Conservation (phyloP, 2,113 vertebrate species). For the Passer montanus region DNA sequence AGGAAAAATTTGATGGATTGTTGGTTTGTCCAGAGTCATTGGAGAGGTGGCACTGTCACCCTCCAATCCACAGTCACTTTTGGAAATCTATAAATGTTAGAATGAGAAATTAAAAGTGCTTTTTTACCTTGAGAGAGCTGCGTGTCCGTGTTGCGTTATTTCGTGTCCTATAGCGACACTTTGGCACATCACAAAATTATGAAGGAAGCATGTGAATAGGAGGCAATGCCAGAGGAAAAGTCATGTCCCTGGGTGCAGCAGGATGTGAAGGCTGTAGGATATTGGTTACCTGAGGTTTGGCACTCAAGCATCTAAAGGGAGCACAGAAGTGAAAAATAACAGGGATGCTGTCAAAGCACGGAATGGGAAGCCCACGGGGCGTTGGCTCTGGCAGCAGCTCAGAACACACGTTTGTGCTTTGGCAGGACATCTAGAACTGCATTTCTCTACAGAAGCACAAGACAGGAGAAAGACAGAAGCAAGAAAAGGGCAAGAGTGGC, state of each 20-base stretch:
- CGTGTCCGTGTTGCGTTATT: too few species aligned
- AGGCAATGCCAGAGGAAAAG: neutral
- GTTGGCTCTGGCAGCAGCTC: neutral
- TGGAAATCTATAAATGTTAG: too few species aligned
- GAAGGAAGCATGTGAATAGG: neutral
- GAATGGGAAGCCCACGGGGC: neutral
- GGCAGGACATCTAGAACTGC: neutral
- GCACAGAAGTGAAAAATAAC: neutral
- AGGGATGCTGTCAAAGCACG: neutral
- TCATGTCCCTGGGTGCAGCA: neutral
- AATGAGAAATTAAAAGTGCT: too few species aligned
- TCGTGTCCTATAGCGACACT: too few species aligned
- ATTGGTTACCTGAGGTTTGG: neutral
- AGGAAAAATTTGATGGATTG: too few species aligned
- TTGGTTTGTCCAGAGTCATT: too few species aligned
- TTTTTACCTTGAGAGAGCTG: too few species aligned
- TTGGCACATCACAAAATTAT: neutral
- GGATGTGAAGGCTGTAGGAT: neutral
- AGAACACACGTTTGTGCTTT: neutral
- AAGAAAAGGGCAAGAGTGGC: neutral
- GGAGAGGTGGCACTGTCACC: too few species aligned
- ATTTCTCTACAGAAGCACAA: neutral
- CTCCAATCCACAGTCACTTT: too few species aligned
- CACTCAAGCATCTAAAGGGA: neutral
- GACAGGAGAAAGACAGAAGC: neutral